phyloP scores from a whole-genome alignment of 1,140 invertebrate species.

The Homalodisca vitripennis region DNA sequence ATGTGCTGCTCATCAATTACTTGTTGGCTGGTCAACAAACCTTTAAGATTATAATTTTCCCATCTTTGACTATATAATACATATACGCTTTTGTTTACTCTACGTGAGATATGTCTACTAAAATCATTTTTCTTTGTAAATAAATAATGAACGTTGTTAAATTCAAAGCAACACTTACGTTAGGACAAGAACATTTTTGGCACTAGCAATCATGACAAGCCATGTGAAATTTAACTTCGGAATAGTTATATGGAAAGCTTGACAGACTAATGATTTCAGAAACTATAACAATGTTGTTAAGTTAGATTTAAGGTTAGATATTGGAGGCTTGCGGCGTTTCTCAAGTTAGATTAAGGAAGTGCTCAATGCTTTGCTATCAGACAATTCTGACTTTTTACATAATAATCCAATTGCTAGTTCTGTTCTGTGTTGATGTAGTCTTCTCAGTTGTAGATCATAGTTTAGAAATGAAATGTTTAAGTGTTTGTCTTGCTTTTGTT shows the following conservation, averaged over 20 bases:
- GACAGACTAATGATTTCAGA: background rate
- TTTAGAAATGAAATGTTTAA: background rate
- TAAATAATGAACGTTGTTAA: background rate
- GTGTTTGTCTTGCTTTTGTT: background rate
- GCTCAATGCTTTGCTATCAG: slow-evolving; percentile 22
- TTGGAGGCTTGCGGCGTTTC: background rate
- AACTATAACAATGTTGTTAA: background rate
- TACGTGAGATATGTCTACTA: background rate
- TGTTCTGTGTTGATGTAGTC: background rate
- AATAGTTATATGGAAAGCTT: background rate
- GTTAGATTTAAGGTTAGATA: background rate
- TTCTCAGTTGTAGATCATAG: background rate
- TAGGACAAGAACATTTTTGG: slow-evolving; percentile 1
- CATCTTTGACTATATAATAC: background rate
- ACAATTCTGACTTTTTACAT: slow-evolving; percentile 19
- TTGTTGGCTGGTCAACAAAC: background rate
- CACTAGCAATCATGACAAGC: background rate
- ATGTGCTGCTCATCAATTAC: background rate
- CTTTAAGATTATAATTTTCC: background rate
- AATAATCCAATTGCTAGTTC: background rate
- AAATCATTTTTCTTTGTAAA: background rate
- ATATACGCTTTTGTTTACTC: background rate
- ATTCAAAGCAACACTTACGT: background rate
- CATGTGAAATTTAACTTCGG: background rate
- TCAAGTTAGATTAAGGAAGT: slow-evolving; percentile 19